Base-by-base conservation (phyloP, 35 echinoderm and acorn worm genomes). In the Diadema setosum region DNA sequence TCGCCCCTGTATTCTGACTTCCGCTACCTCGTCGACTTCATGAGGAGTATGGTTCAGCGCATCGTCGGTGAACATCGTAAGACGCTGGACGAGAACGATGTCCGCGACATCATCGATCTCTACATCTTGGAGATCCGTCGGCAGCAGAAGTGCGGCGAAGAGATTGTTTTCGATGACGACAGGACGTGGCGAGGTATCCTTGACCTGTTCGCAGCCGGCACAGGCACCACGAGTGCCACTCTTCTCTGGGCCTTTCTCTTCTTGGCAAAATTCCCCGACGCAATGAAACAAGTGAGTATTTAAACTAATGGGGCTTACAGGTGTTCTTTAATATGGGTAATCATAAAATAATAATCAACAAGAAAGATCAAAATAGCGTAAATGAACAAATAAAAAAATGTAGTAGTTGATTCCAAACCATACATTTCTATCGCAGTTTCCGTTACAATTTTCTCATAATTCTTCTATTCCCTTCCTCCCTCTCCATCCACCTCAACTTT, bases 81-180 rank as follows among this genome's bases (percentile, higher is more conserved):
- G 20, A 85, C 14, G 33, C 58, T 85, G 4, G 83, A 85, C 45
- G 33, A 57, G 3, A 65, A 60, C 5, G 49, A 85, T 18, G 65
- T 85, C n/a, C 37, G 49, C 4, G 83, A 85, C 33, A 63, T 85
- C 36, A 60, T 85, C 3, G 37, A 36, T 15, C 50, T 61, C 30
- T 85, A 85, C 57, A 4, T 85, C 33, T 76, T 76, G 70, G 70
- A 76, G 17, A 76, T 76, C 37, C 32, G 70, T 25, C n/a, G 37
- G 40, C 70, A 76, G 40, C 37, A 76, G 27, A 43, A 76, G 43
- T 21, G 70, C 24, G 39, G 70, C 11, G 70, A 76, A 23, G 70
- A 76, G 36, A 76, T 76, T 43, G 40, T 76, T 8, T 76, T 76
- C 39, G 40, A 76, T 40, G 70, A 76, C 14, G 27, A 25, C 0